These are phyloP conservation scores for Tamias sibiricus DNA, from an alignment of 2,113 vertebrate genomes.

Conservation along the genomic window DNA sequence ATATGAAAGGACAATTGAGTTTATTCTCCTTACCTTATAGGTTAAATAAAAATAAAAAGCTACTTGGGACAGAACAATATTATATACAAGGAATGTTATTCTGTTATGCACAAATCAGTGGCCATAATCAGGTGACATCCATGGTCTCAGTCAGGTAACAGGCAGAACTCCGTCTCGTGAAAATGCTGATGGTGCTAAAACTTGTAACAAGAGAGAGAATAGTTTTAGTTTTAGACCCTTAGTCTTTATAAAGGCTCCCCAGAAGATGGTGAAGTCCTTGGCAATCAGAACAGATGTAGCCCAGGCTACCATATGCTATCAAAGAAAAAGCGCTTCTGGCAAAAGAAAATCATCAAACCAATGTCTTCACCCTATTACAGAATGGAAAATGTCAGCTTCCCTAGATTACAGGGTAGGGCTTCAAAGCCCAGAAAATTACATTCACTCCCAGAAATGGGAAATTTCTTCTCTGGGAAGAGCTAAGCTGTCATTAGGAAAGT, in stretches of 20 bases:
- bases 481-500: constrained; percentile 65
- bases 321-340: constrained; percentile 73
- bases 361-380: constrained; percentile 70
- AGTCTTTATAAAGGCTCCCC: constrained; percentile 81
- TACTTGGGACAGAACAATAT: not conserved
- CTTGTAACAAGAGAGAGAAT: not conserved
- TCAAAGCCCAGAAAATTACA: constrained; percentile 68
- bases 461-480: not conserved
- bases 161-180: not conserved
- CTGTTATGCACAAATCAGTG: not conserved
- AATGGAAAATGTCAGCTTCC: constrained; percentile 81
- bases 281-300: constrained; percentile 81
- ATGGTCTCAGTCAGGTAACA: not conserved
- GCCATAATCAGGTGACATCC: not conserved
- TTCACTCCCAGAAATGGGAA: constrained; percentile 59
- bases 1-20: not conserved
- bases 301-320: constrained; percentile 73
- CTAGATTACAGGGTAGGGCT: constrained; percentile 77
- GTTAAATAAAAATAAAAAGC: not conserved
- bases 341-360: constrained; percentile 68
- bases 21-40: not conserved
- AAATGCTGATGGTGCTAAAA: not conserved
- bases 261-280: constrained; percentile 76
- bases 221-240: constrained; percentile 67
- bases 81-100: constrained; percentile 24